Base-by-base conservation (phyloP, 2,113 vertebrate genomes). In the Excalfactoria chinensis region DNA sequence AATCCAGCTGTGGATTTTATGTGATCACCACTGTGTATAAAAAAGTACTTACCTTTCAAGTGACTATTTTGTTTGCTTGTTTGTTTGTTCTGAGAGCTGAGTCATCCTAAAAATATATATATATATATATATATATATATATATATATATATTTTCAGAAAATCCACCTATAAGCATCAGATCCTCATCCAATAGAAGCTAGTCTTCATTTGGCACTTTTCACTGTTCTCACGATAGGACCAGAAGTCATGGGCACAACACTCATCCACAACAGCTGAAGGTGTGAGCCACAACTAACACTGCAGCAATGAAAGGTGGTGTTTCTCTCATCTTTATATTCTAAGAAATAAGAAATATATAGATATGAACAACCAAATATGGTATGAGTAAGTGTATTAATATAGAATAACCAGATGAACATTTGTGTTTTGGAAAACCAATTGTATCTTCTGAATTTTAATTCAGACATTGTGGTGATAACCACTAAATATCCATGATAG, bases 401-500 rank as follows among this genome's bases (percentile, higher is more conserved):
- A 28, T 55, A 11, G 21, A 84, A 30, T 30, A 84, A 72, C 13
- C 53, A n/a, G 28, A 48, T 79, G 70, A 90, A 69, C 64, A 68
- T 51, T 5, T 13, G 28, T 15, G 13, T 12, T 64, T 35, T 77
- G 43, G 44, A 74, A 74, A 86, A 46, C n/a, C 3, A 93, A 66
- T 35, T 58, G 19, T 72, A 4, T 79, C 12, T 69, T 74, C 30
- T 66, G 78, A 95, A 80, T 91, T 84, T 28, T 59, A 66, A 59
- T 62, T 84, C 78, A 74, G 69, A 63, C 7, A 66, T 30, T 73
- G 88, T 59, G 40, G 59, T 63, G 70, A 32, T n/a, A 74, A 43
- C 74, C 66, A 40, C 30, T 83, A 44, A 86, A 87, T 94, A 80
- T n/a, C n/a, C 44, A 49, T 48, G 35, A 77, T 84, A 94, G 44